Evolutionary conservation across 2,797 vertebrate genomes (phyloP).

Genomic region (Melanogrammus aeglefinus): DNA sequence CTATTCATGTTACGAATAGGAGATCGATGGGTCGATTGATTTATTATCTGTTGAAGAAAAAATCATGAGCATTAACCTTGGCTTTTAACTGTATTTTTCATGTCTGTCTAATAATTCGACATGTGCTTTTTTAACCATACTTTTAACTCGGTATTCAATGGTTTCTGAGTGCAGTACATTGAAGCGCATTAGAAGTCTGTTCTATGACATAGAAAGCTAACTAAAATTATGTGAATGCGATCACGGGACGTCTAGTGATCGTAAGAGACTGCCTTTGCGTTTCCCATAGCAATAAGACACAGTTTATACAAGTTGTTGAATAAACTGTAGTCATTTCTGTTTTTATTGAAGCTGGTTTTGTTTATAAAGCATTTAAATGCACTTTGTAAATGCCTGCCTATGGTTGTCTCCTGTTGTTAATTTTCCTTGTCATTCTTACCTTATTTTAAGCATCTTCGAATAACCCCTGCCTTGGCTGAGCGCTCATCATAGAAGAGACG

Average conservation of each 20-base stretch:
- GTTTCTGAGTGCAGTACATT: neutral
- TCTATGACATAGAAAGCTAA: neutral
- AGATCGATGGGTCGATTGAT: too few relatives aligned
- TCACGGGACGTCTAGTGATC: neutral
- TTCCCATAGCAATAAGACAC: neutral
- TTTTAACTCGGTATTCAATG: neutral
- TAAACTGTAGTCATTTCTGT: slow-evolving; percentile 17
- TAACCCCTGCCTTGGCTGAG: neutral
- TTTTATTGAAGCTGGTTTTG: slow-evolving; percentile 29
- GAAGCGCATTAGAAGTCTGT: neutral
- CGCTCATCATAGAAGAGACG: neutral
- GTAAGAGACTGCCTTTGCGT: neutral
- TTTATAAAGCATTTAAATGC: slow-evolving; percentile 40
- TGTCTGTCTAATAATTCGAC: neutral
- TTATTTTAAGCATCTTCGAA: neutral
- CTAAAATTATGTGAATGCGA: neutral
- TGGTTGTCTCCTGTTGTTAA: neutral
- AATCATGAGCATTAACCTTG: neutral
- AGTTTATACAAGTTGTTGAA: neutral
- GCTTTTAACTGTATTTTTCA: neutral
- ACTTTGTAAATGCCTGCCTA: slow-evolving; percentile 24
- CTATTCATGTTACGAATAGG: too few relatives aligned
- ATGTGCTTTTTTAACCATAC: neutral
- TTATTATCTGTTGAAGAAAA: too few relatives aligned
- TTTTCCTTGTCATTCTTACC: neutral